Evolutionary conservation across 1,140 invertebrate species (phyloP), one percentile per base, ranked within the genome.

Genomic region (Thereuonema tuberculata): DNA sequence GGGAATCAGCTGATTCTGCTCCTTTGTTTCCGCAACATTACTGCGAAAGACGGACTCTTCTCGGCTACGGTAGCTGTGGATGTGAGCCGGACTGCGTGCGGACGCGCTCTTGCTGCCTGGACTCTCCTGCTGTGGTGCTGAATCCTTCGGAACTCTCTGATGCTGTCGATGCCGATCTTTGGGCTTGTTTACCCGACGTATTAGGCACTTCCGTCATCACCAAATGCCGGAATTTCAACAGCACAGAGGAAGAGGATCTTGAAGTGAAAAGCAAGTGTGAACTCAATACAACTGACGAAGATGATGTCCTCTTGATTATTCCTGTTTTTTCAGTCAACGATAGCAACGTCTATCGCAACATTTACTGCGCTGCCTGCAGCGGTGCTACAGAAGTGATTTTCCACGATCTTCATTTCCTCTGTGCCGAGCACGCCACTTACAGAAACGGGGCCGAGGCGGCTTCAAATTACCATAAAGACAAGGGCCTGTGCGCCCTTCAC

Each of bases 51-150:
- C 53, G 53, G 5, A 3, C 5, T 21, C 53, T 55, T 14, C 53
- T 55, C 17, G 53, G 53, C 27, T 55, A 55, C 27, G 53, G 53
- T 23, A 55, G 53, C 23, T 55, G 53, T 25, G 53, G 53, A 26
- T 55, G 53, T 23, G 25, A 55, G 23, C 3, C 25, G 14, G 27
- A 55, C 26, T 55, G 53, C 53, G 27, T 55, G 25, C 53, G 27
- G 23, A 28, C 14, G 5, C 53, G 27, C 21, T 28, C 26, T 3
- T 55, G 53, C 27, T 55, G 53, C 53, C 27, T 55, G 14, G 53
- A 55, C 26, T 14, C 53, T 21, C 14, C 25, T 5, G 12, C 53
- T 5, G 27, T 25, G 2, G 53, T 55, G 9, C 3, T 12, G 25
- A 24, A 9, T 52, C 24, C 21, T 24, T 43, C 37, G 9, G 48